Evolutionary conservation across 92 coral and sea anemone species (phyloP).

Genomic region (Pocillopora grandis): DNA sequence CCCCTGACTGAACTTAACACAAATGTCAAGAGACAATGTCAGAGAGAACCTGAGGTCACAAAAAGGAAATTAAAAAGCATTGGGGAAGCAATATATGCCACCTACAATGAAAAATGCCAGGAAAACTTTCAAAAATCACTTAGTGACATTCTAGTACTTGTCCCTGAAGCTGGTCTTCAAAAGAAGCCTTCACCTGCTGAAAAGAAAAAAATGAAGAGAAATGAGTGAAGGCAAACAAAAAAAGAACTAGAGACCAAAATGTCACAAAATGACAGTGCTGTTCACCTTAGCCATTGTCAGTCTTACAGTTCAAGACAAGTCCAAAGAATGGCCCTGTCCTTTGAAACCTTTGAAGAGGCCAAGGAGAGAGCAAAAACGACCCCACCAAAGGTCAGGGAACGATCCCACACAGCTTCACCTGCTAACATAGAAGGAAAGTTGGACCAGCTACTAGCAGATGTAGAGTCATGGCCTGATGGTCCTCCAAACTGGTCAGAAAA

Average conservation of each 20-base stretch:
- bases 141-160: conserved; percentile 45
- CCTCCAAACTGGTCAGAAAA: conserved; percentile 33
- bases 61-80: conserved; percentile 33
- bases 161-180: conserved; percentile 53
- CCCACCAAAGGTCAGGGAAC: background rate
- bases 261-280: conserved; percentile 23
- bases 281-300: conserved; percentile 16
- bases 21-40: background rate
- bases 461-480: conserved; percentile 7
- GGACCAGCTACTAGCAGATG: background rate
- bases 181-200: conserved; percentile 43
- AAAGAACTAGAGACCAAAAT: background rate
- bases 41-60: conserved; percentile 18
- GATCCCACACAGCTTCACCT: conserved; percentile 28
- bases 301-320: conserved; percentile 36
- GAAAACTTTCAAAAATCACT: conserved; percentile 42
- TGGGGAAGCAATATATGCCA: conserved; percentile 32
- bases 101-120: conserved; percentile 36
- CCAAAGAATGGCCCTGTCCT: conserved; percentile 39
- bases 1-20: background rate
- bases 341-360: conserved; percentile 49
- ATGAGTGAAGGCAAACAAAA: conserved; percentile 29
- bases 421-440: conserved; percentile 18
- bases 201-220: conserved; percentile 25
- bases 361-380: conserved; percentile 14